Evolutionary conservation across 2,888 invertebrate genomes (phyloP), one percentile per base, ranked within the genome.

Genomic region (Macrophya annulata): DNA sequence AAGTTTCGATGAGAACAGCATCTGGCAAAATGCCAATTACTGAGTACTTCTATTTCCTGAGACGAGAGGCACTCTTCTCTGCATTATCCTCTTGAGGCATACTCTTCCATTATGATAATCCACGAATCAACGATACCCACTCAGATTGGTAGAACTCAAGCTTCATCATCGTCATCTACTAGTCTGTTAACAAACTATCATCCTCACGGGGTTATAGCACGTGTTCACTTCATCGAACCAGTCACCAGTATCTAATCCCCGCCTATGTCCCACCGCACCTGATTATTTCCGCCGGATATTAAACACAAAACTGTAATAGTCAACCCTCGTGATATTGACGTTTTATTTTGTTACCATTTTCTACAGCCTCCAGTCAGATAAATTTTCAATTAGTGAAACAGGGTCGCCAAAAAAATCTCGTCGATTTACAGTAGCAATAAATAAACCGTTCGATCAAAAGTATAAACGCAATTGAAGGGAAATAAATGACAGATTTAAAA

Each of bases 201-300:
- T 74, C 9, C 9, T 43, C 72, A 45, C 72, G 72, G 43, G 51
- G 51, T 55, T 55, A 55, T 77, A 77, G 77, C 77, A 77, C 77
- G 77, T 51, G 77, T 77, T 37, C 15, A 40, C 62, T 81, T 62
- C 59, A 62, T 81, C 62, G 62, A 81, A 43, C 43, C 43, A 81
- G 59, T 81, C 40, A 43, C 40, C 10, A 43, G n/a, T 40, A 51
- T 21, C 51, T 51, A 74, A 74, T 45, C 43, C 55, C 81, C 62
- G 62, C 81, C 62, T 17, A 43, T 21, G 31, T 43, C 62, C 59
- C 59, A 59, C 71, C 48, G 31, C 83, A 90, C 87, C 87, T 88
- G 88, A 91, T 91, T 90, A 89, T 90, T 90, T 91, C 91, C 91
- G 90, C 86, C 90, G 90, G 91, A 91, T 90, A 91, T 91, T 90